Percentiles rank a stretch among this genome's conserved stretches.
These are phyloP conservation scores for Drosophila mojavensis DNA, from an alignment of 1,140 invertebrate species.

Conservation along the genomic window DNA sequence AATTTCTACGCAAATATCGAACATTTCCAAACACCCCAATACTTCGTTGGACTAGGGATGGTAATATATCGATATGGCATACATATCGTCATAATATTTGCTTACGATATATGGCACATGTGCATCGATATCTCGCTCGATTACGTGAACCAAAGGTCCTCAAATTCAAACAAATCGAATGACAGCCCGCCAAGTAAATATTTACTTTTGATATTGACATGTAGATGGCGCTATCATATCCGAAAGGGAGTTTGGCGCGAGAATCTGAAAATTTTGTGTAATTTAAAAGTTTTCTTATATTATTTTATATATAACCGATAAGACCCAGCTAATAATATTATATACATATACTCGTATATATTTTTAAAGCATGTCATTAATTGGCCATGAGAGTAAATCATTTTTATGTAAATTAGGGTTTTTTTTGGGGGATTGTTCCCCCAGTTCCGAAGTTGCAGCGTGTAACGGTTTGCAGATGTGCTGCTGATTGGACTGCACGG, in stretches of 20 bases:
- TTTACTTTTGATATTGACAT: neutral
- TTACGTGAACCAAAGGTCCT: neutral
- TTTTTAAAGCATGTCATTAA: neutral
- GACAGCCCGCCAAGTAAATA: neutral
- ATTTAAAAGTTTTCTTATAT: no score
- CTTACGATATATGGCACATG: constrained; percentile 9
- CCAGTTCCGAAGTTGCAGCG: neutral
- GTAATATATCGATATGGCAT: constrained; percentile 15
- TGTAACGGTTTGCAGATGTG: neutral
- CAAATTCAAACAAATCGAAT: constrained; percentile 2
- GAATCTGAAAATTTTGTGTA: neutral
- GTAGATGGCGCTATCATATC: constrained; percentile 13
- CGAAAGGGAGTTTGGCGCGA: neutral
- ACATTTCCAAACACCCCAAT: constrained; percentile 72
- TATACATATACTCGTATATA: no score
- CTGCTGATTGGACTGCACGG: constrained; percentile 24
- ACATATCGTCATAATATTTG: neutral
- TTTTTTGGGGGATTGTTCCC: neutral
- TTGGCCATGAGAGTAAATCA: no score
- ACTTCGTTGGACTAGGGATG: constrained; percentile 41
- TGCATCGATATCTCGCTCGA: constrained; percentile 15
- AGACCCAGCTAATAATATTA: no score
- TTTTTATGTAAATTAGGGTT: neutral
- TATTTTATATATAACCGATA: no score
- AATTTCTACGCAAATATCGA: constrained; percentile 66